phyloP scores from a whole-genome alignment of 2,888 invertebrate species.

The Apotomis betuletana region DNA sequence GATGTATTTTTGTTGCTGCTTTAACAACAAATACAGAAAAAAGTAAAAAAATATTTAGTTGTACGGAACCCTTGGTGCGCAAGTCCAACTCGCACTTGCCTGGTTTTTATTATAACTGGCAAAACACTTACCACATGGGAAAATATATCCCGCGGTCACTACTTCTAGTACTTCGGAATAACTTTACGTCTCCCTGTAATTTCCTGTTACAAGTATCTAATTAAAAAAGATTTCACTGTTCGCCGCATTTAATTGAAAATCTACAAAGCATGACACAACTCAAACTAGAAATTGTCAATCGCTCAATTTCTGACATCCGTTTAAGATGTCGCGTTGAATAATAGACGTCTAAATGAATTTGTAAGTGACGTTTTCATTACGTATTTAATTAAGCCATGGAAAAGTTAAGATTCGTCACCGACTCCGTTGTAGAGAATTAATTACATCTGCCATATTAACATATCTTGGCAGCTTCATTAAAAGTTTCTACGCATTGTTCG shows the following conservation, averaged over 20 bases:
- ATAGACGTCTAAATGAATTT: slow-evolving; percentile 10
- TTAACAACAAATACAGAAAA: too few relatives aligned
- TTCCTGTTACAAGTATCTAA: too few relatives aligned
- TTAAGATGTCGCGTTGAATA: slow-evolving; percentile 14
- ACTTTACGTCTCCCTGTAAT: too few relatives aligned
- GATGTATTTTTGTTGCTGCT: too few relatives aligned
- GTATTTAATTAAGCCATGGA: slow-evolving; percentile 16
- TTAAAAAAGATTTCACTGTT: background rate
- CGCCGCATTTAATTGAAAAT: background rate
- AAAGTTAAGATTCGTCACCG: slow-evolving; percentile 7
- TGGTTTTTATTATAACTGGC: too few relatives aligned
- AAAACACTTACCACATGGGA: too few relatives aligned
- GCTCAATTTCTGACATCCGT: slow-evolving; percentile 2
- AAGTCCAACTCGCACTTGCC: too few relatives aligned
- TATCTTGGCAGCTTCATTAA: slow-evolving; percentile 29
- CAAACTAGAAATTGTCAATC: slow-evolving; percentile 3
- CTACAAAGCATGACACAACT: background rate
- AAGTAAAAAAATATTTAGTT: too few relatives aligned
- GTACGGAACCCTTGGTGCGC: too few relatives aligned
- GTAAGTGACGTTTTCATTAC: slow-evolving; percentile 19
- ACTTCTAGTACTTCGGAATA: too few relatives aligned
- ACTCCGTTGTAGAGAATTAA: slow-evolving; percentile 16
- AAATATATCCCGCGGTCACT: too few relatives aligned
- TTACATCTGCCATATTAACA: slow-evolving; percentile 20
- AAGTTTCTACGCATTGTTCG: slow-evolving; percentile 28